phyloP scores from a whole-genome alignment of 53 echinoderm and acorn worm genomes.

The Echinarachnius parma region DNA sequence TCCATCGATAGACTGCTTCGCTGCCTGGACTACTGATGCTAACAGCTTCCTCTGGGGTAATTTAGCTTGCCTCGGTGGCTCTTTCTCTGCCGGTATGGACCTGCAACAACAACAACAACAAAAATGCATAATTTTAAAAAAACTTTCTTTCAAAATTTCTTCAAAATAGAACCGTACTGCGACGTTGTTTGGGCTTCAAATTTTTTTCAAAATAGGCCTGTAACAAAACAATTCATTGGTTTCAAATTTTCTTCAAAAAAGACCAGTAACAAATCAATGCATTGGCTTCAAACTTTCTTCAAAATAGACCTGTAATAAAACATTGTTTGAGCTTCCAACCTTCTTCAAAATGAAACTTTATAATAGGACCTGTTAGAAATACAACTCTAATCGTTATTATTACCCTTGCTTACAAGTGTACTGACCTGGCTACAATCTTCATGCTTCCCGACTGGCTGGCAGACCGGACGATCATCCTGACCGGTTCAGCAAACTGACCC shows the following conservation, averaged over 20 bases:
- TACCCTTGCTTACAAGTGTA: neutral
- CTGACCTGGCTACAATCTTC: slow-evolving; percentile 43
- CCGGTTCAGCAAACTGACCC: slow-evolving; percentile 31
- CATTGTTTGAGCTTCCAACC: too few relatives aligned
- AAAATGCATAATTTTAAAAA: too few relatives aligned
- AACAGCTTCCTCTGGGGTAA: slow-evolving; percentile 43
- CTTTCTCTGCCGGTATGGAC: slow-evolving; percentile 35
- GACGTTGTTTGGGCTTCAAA: too few relatives aligned
- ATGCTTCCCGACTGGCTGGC: slow-evolving; percentile 30
- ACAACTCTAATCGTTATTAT: neutral
- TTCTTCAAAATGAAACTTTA: too few relatives aligned
- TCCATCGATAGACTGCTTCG: slow-evolving; percentile 3
- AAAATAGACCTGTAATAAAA: slow-evolving; percentile 7
- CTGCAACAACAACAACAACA: neutral
- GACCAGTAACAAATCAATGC: too few relatives aligned
- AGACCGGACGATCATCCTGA: slow-evolving; percentile 37
- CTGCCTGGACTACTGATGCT: slow-evolving; percentile 32
- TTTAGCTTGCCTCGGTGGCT: neutral
- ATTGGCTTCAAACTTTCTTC: too few relatives aligned
- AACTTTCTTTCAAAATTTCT: too few relatives aligned
- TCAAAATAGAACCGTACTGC: too few relatives aligned
- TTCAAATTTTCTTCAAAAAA: too few relatives aligned
- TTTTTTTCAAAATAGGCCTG: too few relatives aligned
- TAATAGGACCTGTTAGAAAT: too few relatives aligned
- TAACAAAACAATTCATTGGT: too few relatives aligned